Evolutionary conservation across 1,140 invertebrate genomes (phyloP).

Genomic region (Hyles vespertilio): DNA sequence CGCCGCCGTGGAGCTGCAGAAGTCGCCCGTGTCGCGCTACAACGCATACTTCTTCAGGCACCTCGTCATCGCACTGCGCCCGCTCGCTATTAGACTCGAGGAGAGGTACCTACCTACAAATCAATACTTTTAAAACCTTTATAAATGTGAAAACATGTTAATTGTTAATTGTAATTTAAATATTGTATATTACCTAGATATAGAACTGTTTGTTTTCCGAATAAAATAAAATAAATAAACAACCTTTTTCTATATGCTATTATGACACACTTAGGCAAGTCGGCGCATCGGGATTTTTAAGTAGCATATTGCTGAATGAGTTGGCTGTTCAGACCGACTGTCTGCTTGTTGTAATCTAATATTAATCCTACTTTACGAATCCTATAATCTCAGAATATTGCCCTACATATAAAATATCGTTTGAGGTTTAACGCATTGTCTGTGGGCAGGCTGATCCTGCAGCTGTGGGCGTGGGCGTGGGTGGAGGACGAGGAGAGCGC

Average conservation of each 20-base stretch:
- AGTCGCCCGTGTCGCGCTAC: slow-evolving; percentile 68
- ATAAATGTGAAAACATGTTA: no score
- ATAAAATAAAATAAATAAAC: no score
- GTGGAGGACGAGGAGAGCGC: slow-evolving; percentile 66
- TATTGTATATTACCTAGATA: no score
- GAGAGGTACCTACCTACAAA: slow-evolving; percentile 37
- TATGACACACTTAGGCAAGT: no score
- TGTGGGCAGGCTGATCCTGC: slow-evolving; percentile 85
- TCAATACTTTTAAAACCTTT: neutral
- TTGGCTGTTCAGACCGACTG: no score
- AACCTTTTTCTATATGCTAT: no score
- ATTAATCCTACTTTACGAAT: neutral
- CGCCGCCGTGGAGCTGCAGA: slow-evolving; percentile 80
- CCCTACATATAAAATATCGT: neutral
- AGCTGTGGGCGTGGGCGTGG: slow-evolving; percentile 81
- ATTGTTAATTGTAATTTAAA: no score
- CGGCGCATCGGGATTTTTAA: no score
- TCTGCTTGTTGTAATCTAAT: no score
- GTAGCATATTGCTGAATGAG: no score
- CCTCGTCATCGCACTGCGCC: slow-evolving; percentile 87
- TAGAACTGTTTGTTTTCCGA: no score
- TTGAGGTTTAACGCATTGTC: neutral
- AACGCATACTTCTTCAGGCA: slow-evolving; percentile 78
- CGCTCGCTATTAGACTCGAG: slow-evolving; percentile 87
- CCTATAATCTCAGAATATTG: neutral